Conservation (phyloP, 1,140 invertebrate genomes). For the Limonius californicus region DNA sequence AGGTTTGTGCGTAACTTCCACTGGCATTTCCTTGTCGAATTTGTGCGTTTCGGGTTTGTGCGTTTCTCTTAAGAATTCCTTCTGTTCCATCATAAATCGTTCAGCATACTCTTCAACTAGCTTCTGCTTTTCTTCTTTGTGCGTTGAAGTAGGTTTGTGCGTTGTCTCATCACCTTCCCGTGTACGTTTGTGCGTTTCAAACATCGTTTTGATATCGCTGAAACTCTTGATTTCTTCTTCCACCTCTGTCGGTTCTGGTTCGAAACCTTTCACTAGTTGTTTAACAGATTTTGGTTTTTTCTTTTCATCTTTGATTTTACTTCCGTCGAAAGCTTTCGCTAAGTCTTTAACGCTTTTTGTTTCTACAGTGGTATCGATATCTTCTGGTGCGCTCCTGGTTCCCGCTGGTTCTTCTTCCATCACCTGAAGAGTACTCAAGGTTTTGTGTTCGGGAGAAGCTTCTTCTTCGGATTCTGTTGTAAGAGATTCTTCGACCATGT, state of each 20-base stretch:
- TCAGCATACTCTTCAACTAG: conserved; percentile 16
- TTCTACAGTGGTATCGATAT: background rate
- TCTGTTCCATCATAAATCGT: conserved; percentile 11
- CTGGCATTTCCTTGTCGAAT: conserved; percentile 9
- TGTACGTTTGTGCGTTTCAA: background rate
- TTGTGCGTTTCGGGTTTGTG: background rate
- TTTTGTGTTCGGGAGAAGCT: conserved; percentile 50
- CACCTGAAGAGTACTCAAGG: conserved; percentile 24
- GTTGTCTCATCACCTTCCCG: background rate
- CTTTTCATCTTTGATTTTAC: conserved; percentile 16
- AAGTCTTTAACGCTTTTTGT: conserved; percentile 26
- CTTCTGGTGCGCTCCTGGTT: conserved; percentile 19
- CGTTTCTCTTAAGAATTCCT: conserved; percentile 13
- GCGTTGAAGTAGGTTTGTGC: background rate
- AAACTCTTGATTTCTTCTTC: conserved; percentile 3
- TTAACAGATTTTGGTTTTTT: conserved; percentile 4
- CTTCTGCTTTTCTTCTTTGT: conserved; percentile 10
- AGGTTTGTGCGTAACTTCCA: conserved; percentile 22
- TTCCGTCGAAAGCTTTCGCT: conserved; percentile 31
- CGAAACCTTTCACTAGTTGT: no score
- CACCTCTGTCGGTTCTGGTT: background rate
- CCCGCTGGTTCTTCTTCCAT: conserved; percentile 26
- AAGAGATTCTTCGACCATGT: conserved; percentile 50
- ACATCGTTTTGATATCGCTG: conserved; percentile 3
- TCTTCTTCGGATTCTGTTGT: conserved; percentile 50